Base-by-base conservation (phyloP, 2,797 vertebrate species). In the Alca torda region DNA sequence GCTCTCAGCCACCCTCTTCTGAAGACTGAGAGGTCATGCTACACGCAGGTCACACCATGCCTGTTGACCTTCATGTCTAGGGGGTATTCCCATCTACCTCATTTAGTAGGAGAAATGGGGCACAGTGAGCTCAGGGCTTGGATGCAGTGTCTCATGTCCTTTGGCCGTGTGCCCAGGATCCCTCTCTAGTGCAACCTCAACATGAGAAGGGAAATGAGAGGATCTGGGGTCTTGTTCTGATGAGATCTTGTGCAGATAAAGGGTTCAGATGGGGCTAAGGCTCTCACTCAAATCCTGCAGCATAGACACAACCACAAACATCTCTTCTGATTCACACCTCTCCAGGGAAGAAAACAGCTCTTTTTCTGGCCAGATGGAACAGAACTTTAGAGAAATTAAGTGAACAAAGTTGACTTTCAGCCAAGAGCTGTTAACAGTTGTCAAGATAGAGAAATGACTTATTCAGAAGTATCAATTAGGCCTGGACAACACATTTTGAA, bases 91-190 rank as follows among this genome's bases (percentile, higher is more conserved):
- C 33, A 35, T 24, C 25, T 21, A 46, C 21, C 11, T 59, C 16
- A 41, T 73, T 60, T 56, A 56, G 23, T 11, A 53, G 16, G 16
- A 70, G 48, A 84, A 87, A 81, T 12, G 53, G 4, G 23, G 16
- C 24, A 74, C 35, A 26, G 16, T 5, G 9, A 16, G 3, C 17
- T 85, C 46, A 54, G 63, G 51, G 41, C 6, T 90, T 37, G 51
- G 43, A 33, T 35, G 17, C 6, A 26, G 6, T 5, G 11, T 12
- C 35, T 59, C 43, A 30, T 26, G 10, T 13, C 65, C 48, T 84
- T 93, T 21, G 12, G 11, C 9, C n/a, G 28, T 0, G 4, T n/a
- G 13, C 0, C 7, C 33, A 57, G 5, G 15, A 8, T 60, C n/a
- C 13, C 12, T 16, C 54, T 41, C 41, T 39, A 20, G 31, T 18